A percentile compares a stretch with the other conserved stretches of the same genome.
phyloP scores from a whole-genome alignment of 2,797 vertebrate species.

The Odontamblyopus lacepedii region DNA sequence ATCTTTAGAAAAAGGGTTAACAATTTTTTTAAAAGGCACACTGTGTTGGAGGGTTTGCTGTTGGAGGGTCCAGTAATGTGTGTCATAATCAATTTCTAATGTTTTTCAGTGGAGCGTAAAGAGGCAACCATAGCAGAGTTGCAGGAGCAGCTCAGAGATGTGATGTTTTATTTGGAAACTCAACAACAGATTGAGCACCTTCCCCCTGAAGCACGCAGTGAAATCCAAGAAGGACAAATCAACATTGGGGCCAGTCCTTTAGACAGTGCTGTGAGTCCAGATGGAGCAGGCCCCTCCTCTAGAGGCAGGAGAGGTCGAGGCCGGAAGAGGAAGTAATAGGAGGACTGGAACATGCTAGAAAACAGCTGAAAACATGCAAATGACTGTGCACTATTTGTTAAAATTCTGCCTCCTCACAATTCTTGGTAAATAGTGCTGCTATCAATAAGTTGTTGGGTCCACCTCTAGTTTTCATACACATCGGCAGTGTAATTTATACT shows the following conservation, averaged over 20 bases:
- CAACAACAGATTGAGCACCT: constrained; percentile 94
- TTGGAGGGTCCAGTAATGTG: background rate
- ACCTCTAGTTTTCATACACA: background rate
- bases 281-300: constrained; percentile 52
- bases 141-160: constrained; percentile 93
- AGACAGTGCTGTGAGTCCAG: constrained; percentile 27
- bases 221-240: constrained; percentile 97
- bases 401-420: constrained; percentile 5
- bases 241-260: constrained; percentile 83
- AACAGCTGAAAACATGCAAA: constrained; percentile 2
- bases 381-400: background rate
- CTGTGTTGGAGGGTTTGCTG: too few species aligned
- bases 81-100: background rate
- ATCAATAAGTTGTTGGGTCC: background rate
- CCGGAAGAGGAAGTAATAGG: constrained; percentile 88
- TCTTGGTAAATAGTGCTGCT: background rate
- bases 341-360: constrained; percentile 3
- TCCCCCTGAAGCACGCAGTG: constrained; percentile 86
- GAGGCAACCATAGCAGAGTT: constrained; percentile 87
- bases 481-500: background rate
- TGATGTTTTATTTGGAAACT: constrained; percentile 96
- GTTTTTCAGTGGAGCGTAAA: constrained; percentile 75
- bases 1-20: too few species aligned
- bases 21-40: too few species aligned
- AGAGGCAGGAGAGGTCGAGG: constrained; percentile 86